Base-by-base conservation (phyloP, 1,140 invertebrate species). In the Leguminivora glycinivorella region DNA sequence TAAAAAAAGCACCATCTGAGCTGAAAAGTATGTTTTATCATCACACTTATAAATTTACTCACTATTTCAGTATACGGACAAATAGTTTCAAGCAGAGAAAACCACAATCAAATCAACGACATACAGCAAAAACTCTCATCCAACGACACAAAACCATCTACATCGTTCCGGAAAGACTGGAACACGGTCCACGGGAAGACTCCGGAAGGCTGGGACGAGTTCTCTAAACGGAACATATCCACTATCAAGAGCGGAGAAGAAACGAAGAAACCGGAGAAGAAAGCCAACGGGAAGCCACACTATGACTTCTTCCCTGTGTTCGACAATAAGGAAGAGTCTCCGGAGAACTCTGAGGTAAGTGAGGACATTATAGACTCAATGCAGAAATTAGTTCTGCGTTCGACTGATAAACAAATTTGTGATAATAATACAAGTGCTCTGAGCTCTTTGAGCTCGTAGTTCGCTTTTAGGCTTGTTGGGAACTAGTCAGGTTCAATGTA, bases 371-470 rank as follows among this genome's bases (percentile, higher is more conserved):
- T 91, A 90, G 88, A 91, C 79, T 85, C 89, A 85, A 88, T 91
- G 89, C 88, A 89, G 87, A 90, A 91, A 76, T 66, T 91, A 88
- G 85, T 87, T 84, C 84, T 91, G 85, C 86, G 84, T 84, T 79
- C 87, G 88, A 90, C 89, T 90, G 89, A 91, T 88, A 91, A 89
- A 80, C 87, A 84, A 82, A 83, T 89, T 85, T 90, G 89, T 90
- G 89, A 91, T 90, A 91, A 87, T 87, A 90, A 88, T 70, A 78
- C 83, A 80, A 91, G 84, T 85, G 84, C 87, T 85, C 83, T 90
- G 85, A 88, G 83, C 83, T 87, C 89, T 79, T 79, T 86, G 84
- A 87, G 85, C 77, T 84, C 85, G 74, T 89, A 89, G 88, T 78
- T 78, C 81, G 83, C 83, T 83, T 87, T 83, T 85, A 85, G 10